A percentile compares a stretch with the other conserved stretches of the same genome.
Evolutionary conservation across 2,797 vertebrate genomes (phyloP).

Genomic region (Enteromius fasciolatus): DNA sequence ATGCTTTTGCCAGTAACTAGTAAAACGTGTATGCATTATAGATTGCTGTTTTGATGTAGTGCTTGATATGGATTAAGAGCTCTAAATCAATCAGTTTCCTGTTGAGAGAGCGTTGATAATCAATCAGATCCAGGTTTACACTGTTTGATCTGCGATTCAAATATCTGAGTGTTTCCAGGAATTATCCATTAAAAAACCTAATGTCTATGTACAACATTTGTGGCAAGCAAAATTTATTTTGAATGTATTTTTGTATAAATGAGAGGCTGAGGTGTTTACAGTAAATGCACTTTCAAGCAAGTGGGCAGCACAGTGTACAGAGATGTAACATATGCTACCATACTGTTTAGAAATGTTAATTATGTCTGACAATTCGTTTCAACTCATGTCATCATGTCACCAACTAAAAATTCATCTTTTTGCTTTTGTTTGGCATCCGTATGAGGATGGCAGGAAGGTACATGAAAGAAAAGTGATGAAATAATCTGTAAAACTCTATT

Average conservation of each 20-base stretch:
- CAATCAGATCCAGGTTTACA: conserved; percentile 6
- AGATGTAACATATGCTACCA: neutral
- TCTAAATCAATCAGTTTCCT: conserved; percentile 11
- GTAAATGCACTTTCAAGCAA: neutral
- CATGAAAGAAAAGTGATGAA: conserved; percentile 9
- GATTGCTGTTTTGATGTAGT: neutral
- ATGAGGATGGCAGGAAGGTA: conserved; percentile 8
- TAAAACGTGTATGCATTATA: neutral
- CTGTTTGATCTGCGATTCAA: neutral
- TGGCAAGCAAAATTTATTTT: neutral
- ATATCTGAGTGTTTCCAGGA: neutral
- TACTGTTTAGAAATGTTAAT: neutral
- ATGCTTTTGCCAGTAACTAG: neutral
- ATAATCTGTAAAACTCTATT: conserved; percentile 6
- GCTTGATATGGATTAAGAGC: conserved; percentile 29
- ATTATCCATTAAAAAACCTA: conserved; percentile 2
- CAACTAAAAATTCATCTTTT: neutral
- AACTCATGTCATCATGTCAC: conserved; percentile 25
- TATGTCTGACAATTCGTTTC: neutral
- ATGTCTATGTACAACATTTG: conserved; percentile 13
- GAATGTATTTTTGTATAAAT: neutral
- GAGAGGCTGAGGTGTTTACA: neutral
- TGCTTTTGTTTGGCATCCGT: neutral
- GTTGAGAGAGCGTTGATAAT: neutral
- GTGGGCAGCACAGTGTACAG: neutral